Conservation (phyloP, 2,888 invertebrate species). For the Drosophila paranaensis region DNA sequence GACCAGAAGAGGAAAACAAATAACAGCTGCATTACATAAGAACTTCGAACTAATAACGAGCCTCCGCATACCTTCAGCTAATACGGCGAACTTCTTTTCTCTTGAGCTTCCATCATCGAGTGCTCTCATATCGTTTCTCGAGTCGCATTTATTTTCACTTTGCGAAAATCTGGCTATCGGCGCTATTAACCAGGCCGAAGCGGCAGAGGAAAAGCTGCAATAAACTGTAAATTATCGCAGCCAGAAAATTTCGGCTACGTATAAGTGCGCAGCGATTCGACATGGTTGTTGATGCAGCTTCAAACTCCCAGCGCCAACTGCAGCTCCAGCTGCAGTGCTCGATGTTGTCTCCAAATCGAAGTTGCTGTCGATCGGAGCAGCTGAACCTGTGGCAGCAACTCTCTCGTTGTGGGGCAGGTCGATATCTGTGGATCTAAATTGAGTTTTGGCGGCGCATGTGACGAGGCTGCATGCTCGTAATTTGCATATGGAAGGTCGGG, state of each 20-base stretch:
- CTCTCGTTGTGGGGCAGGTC: constrained; percentile 62
- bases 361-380: constrained; percentile 29
- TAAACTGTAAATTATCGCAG: constrained; percentile 47
- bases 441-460: constrained; percentile 81
- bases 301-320: not conserved
- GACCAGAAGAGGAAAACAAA: constrained; percentile 14
- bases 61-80: not conserved
- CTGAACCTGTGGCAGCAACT: constrained; percentile 55
- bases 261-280: constrained; percentile 30
- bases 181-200: constrained; percentile 4
- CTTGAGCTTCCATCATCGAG: not conserved
- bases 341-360: constrained; percentile 37
- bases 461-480: constrained; percentile 71
- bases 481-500: constrained; percentile 79
- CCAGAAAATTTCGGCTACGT: constrained; percentile 44
- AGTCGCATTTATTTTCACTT: constrained; percentile 19
- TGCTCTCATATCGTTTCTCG: not conserved
- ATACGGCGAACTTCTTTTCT: not conserved
- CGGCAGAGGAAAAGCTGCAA: constrained; percentile 21
- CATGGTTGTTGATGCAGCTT: constrained; percentile 20
- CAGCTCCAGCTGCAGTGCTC: not conserved
- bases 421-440: constrained; percentile 74
- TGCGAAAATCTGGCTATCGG: constrained; percentile 15
- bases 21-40: constrained; percentile 12
- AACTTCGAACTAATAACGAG: constrained; percentile 14